Conservation (phyloP, 2,797 vertebrate genomes). For the Chromobotia macracanthus region DNA sequence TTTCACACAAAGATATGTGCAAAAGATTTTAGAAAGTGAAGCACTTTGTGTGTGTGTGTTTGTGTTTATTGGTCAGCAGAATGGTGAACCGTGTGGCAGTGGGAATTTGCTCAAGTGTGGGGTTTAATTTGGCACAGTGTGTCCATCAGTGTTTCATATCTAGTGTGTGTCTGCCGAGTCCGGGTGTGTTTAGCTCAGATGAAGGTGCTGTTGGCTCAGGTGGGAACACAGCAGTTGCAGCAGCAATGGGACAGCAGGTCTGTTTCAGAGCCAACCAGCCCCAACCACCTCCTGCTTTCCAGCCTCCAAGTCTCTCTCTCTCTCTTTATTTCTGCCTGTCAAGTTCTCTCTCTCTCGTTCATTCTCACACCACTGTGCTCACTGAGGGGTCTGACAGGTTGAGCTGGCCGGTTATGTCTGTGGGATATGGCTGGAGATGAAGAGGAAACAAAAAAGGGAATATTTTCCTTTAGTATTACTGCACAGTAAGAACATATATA, state of each 20-base stretch:
- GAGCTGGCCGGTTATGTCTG: conserved; percentile 95
- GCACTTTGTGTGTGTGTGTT: conserved; percentile 2
- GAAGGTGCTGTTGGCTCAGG: conserved; percentile 43
- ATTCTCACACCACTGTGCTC: conserved; percentile 93
- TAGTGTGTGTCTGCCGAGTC: conserved; percentile 27
- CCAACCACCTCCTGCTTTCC: conserved; percentile 45
- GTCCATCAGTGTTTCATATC: conserved; percentile 30
- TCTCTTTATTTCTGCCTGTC: conserved; percentile 44
- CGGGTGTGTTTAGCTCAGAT: conserved; percentile 34
- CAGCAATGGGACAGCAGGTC: conserved; percentile 47
- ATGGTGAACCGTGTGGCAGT: conserved; percentile 30
- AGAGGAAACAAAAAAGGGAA: conserved; percentile 51
- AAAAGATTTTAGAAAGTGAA: conserved; percentile 6
- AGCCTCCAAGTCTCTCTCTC: conserved; percentile 32
- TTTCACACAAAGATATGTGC: conserved; percentile 2
- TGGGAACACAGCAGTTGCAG: conserved; percentile 56
- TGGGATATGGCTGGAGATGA: conserved; percentile 91
- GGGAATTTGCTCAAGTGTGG: conserved; percentile 21
- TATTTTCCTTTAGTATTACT: conserved; percentile 16
- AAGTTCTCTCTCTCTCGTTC: conserved; percentile 48
- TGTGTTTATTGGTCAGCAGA: conserved; percentile 9
- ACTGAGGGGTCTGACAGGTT: conserved; percentile 98
- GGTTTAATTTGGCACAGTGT: conserved; percentile 47
- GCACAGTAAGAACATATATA: conserved; percentile 18
- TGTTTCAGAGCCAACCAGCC: conserved; percentile 49